These are phyloP conservation scores for Chrysocyon brachyurus DNA, from an alignment of 2,797 vertebrate species.

Conservation along the genomic window DNA sequence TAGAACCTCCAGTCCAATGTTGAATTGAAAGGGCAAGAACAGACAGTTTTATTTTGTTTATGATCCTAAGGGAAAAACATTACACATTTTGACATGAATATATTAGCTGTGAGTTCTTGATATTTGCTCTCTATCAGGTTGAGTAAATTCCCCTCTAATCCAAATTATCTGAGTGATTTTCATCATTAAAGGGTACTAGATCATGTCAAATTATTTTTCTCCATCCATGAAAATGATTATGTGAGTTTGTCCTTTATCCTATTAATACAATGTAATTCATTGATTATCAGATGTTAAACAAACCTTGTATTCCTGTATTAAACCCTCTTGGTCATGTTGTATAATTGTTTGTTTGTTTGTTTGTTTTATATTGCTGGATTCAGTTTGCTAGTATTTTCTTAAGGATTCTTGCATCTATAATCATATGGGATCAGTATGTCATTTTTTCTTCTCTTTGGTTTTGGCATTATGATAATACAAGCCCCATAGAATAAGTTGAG, in stretches of 20 bases:
- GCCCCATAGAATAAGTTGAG: background rate
- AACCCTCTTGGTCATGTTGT: background rate
- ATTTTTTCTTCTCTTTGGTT: background rate
- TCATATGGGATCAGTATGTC: background rate
- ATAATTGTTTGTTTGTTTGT: background rate
- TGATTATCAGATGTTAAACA: background rate
- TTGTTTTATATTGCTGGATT: background rate
- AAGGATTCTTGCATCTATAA: background rate
- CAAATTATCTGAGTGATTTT: background rate
- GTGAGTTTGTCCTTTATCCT: background rate
- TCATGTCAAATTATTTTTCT: background rate
- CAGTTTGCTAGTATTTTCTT: background rate
- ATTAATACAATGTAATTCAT: background rate
- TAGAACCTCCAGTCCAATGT: background rate
- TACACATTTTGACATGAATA: background rate
- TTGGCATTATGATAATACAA: background rate
- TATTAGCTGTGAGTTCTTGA: background rate
- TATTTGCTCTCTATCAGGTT: background rate
- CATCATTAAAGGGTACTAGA: background rate
- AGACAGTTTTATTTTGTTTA: background rate
- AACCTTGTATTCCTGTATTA: background rate
- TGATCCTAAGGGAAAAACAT: background rate
- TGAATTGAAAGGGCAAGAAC: background rate
- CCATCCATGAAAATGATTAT: background rate
- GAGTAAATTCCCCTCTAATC: background rate